Evolutionary conservation across 37 sponge, comb jelly and placozoan species (phyloP).

Genomic region (Dysidea cf. avara): DNA sequence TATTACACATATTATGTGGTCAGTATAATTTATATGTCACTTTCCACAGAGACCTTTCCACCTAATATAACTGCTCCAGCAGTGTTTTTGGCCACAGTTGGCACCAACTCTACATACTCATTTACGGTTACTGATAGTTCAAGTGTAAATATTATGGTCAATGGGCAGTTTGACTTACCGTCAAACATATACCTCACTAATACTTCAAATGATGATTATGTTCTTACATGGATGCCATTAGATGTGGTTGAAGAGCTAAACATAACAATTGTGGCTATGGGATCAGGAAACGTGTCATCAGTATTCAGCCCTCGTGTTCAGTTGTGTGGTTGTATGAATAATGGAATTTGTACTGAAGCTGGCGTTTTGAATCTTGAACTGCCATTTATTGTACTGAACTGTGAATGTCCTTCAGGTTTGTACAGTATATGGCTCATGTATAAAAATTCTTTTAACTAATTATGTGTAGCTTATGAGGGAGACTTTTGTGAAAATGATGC

Average conservation of each 20-base stretch:
- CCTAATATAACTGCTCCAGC: background rate
- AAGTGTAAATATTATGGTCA: background rate
- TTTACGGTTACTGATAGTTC: conserved; percentile 1
- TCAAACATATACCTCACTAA: background rate
- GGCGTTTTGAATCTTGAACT: conserved; percentile 22
- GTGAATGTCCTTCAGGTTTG: conserved; percentile 49
- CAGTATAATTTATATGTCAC: too few species aligned
- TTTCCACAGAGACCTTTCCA: conserved; percentile 11
- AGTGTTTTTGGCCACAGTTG: background rate
- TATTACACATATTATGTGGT: background rate
- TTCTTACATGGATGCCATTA: conserved; percentile 20
- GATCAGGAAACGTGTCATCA: conserved; percentile 15
- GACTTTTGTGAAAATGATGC: conserved; percentile 44
- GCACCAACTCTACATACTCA: background rate
- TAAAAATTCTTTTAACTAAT: background rate
- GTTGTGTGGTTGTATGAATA: conserved; percentile 54
- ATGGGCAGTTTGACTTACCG: background rate
- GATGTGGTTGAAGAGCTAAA: background rate
- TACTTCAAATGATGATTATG: background rate
- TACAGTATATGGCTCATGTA: conserved; percentile 37
- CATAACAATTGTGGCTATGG: conserved; percentile 10
- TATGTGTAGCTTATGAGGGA: conserved; percentile 48
- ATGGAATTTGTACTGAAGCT: conserved; percentile 46
- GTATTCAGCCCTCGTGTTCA: conserved; percentile 18
- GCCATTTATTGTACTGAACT: conserved; percentile 26